These are phyloP conservation scores for Ivindomyrus marchei DNA, from an alignment of 2,113 vertebrate species.

Conservation along the genomic window DNA sequence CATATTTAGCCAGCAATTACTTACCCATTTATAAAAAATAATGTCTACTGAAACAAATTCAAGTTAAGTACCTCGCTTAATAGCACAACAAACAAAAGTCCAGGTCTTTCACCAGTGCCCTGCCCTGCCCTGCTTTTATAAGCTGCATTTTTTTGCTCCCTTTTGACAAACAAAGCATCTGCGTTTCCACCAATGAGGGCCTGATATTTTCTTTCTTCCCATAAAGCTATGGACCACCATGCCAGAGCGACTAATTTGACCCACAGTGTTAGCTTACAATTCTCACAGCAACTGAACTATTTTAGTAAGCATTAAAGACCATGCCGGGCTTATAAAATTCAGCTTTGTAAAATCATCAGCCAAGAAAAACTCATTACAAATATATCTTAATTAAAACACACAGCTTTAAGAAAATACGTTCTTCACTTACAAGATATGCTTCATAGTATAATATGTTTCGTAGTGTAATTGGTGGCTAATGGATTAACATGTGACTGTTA, in stretches of 20 bases:
- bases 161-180: conserved; percentile 7
- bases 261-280: conserved; percentile 2
- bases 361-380: not conserved
- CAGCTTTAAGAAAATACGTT: not conserved
- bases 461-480: not conserved
- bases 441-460: not conserved
- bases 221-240: conserved; percentile 12
- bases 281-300: conserved; percentile 18
- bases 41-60: not conserved
- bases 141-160: not conserved
- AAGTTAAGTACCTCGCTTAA: not conserved
- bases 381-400: not conserved
- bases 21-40: not conserved
- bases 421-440: not conserved
- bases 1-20: not conserved
- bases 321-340: conserved; percentile 4
- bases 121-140: not conserved
- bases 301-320: not conserved
- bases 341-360: conserved; percentile 5
- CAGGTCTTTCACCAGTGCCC: not conserved
- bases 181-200: not conserved
- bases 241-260: not conserved
- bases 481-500: not conserved
- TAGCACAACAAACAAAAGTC: not conserved
- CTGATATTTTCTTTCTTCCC: not conserved